A percentile compares a stretch with the other conserved stretches of the same genome.
phyloP scores from a whole-genome alignment of 1,140 invertebrate genomes.

The Drosophila nigromelanica region DNA sequence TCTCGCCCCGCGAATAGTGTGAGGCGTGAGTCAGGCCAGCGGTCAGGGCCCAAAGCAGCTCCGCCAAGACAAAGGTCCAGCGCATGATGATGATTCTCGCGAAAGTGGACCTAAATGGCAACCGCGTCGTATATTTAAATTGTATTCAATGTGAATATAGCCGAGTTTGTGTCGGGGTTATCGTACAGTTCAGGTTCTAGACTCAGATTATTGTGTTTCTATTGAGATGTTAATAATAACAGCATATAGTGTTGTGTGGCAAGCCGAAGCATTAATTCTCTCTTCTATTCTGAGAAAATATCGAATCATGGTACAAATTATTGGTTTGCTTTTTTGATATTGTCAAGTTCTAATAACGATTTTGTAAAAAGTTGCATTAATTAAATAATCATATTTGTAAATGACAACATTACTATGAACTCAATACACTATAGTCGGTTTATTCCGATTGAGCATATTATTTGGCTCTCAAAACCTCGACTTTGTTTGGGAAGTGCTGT shows the following conservation, averaged over 20 bases:
- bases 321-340: background rate
- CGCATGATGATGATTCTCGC: conserved; percentile 39
- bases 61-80: conserved; percentile 3
- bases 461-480: background rate
- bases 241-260: conserved; percentile 1
- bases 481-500: background rate
- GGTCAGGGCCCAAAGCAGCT: conserved; percentile 33
- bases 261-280: conserved; percentile 7
- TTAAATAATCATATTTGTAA: background rate
- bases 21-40: conserved; percentile 29
- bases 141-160: background rate
- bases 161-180: conserved; percentile 41
- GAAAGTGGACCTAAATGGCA: conserved; percentile 39
- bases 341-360: background rate
- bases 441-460: background rate
- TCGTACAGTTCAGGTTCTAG: conserved; percentile 34
- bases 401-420: background rate
- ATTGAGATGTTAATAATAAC: conserved; percentile 27
- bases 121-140: conserved; percentile 31
- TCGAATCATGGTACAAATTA: background rate
- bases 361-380: no score
- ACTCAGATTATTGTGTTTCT: conserved; percentile 21
- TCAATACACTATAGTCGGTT: background rate
- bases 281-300: background rate
- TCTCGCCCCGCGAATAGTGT: conserved; percentile 52